phyloP scores from a whole-genome alignment of 2,797 vertebrate species.

The Cryptoblepharus egeriae region DNA sequence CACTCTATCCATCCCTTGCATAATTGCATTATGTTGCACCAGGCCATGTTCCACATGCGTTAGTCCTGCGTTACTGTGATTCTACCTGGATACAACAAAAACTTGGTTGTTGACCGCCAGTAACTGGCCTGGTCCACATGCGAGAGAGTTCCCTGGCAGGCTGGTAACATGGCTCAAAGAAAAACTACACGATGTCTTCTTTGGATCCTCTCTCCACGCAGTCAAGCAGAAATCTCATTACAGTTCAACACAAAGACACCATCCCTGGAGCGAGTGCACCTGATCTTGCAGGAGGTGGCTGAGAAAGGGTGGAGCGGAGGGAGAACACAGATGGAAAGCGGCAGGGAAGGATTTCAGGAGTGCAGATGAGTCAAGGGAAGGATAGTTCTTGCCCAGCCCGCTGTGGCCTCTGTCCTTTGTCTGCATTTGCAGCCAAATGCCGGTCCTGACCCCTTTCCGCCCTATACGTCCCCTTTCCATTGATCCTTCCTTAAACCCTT shows the following conservation, averaged over 20 bases:
- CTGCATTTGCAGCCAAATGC: neutral
- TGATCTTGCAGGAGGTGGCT: neutral
- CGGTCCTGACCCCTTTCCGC: neutral
- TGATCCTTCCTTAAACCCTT: too few relatives aligned
- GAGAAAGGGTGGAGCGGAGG: rapidly evolving
- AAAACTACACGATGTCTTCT: neutral
- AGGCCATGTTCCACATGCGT: too few relatives aligned
- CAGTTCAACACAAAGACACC: constrained; percentile 43
- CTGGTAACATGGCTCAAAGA: neutral
- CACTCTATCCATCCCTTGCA: too few relatives aligned
- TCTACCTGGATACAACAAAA: neutral
- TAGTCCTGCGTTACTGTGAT: neutral
- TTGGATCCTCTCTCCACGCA: constrained; percentile 63
- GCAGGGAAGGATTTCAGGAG: rapidly evolving
- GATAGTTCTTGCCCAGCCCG: neutral
- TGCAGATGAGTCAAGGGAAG: neutral
- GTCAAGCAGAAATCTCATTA: constrained; percentile 76
- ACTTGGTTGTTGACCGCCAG: neutral
- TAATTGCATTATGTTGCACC: too few relatives aligned
- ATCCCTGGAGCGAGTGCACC: neutral
- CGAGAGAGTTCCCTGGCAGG: neutral
- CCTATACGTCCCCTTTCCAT: neutral
- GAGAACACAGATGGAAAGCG: neutral
- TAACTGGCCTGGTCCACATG: neutral
- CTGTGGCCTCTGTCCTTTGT: neutral